Evolutionary conservation across 2,113 vertebrate species (phyloP).

Genomic region (Pitta sordida): DNA sequence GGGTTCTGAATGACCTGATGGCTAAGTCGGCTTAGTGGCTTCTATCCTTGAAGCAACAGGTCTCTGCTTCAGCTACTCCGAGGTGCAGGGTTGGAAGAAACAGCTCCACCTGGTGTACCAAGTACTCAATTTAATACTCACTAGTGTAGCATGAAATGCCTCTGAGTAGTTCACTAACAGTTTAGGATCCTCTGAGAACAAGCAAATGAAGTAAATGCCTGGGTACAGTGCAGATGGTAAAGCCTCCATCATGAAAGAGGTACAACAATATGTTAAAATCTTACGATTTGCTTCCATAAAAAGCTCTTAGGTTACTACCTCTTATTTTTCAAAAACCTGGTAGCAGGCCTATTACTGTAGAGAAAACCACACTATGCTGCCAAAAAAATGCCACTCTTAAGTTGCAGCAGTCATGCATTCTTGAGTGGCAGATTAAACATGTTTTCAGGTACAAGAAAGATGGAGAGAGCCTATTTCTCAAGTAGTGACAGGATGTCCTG

Average conservation of each 20-base stretch:
- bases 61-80: neutral
- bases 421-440: neutral
- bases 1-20: neutral
- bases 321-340: neutral
- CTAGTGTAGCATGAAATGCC: neutral
- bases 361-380: neutral
- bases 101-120: neutral
- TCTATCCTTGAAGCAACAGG: neutral
- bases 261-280: neutral
- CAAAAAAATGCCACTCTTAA: neutral
- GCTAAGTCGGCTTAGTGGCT: rapidly evolving
- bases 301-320: neutral
- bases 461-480: neutral
- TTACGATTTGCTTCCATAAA: neutral
- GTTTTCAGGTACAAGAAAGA: neutral
- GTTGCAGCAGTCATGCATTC: neutral
- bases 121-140: neutral
- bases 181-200: neutral
- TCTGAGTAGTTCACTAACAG: neutral
- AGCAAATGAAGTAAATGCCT: neutral
- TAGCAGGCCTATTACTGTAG: neutral
- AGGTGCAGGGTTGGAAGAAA: neutral
- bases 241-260: neutral
- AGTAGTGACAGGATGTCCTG: neutral
- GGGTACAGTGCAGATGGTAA: neutral